Evolutionary conservation across 2,797 vertebrate species (phyloP).

Genomic region (Hoplostethus mediterraneus): DNA sequence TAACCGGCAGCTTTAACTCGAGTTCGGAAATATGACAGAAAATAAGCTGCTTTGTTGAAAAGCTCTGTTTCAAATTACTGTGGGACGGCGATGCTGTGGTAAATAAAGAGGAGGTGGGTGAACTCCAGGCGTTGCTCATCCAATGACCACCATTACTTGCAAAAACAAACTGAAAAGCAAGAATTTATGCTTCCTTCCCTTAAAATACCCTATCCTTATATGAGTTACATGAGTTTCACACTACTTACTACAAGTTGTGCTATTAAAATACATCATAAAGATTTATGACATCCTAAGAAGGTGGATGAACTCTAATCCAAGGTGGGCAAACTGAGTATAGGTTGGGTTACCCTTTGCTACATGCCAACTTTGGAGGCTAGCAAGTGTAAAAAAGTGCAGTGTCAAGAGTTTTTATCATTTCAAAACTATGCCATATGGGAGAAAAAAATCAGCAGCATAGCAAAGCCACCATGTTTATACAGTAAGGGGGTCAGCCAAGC

Average conservation of each 20-base stretch:
- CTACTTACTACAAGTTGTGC: background rate
- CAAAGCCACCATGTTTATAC: background rate
- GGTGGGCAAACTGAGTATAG: no score
- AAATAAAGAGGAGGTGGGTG: background rate
- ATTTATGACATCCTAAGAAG: background rate
- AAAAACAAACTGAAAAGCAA: no score
- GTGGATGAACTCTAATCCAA: no score
- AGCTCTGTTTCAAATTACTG: background rate
- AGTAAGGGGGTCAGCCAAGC: background rate
- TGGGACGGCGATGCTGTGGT: background rate
- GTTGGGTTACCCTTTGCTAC: no score
- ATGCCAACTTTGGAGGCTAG: no score
- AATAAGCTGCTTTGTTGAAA: slow-evolving; percentile 6
- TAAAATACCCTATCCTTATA: background rate
- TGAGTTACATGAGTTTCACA: background rate
- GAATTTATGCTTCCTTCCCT: no score
- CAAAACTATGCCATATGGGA: slow-evolving; percentile 1
- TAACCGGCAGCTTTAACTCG: background rate
- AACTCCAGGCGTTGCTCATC: background rate
- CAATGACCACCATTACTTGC: background rate
- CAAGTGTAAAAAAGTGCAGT: no score
- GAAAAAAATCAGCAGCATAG: background rate
- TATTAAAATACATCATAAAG: no score
- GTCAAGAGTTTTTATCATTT: slow-evolving; percentile 2
- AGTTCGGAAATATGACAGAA: slow-evolving; percentile 16